These are phyloP conservation scores for Macaria notata DNA, from an alignment of 2,888 invertebrate species.

Conservation along the genomic window DNA sequence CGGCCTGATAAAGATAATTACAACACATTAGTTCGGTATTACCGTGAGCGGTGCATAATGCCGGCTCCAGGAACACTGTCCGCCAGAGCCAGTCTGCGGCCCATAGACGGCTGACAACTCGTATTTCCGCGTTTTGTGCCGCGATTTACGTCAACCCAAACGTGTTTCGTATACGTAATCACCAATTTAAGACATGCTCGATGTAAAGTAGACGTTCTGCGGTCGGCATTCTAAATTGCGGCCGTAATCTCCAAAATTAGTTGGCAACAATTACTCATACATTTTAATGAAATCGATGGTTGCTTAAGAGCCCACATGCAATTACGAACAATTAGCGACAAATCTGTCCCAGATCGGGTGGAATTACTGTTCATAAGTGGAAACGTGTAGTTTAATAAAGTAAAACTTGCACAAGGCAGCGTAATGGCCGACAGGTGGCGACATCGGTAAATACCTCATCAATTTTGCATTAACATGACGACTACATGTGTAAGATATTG, in stretches of 20 bases:
- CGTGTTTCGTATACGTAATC: constrained; percentile 11
- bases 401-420: constrained; percentile 44
- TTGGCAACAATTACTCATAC: not conserved
- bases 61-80: constrained; percentile 2
- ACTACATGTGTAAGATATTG: constrained; percentile 14
- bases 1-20: constrained; percentile 27
- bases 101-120: not conserved
- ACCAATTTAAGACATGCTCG: not conserved
- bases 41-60: constrained; percentile 19
- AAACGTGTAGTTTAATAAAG: constrained; percentile 37
- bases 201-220: not conserved
- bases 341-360: constrained; percentile 45
- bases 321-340: constrained; percentile 51
- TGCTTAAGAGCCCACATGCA: constrained; percentile 33
- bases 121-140: constrained; percentile 7
- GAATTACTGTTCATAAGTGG: constrained; percentile 46
- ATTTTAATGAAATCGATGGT: constrained; percentile 16
- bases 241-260: constrained; percentile 4
- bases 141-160: constrained; percentile 6
- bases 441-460: constrained; percentile 36
- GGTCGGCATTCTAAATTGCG: no score
- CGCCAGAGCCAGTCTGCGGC: not conserved
- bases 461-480: constrained; percentile 41
- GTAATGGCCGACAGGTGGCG: constrained; percentile 20
- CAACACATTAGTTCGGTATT: constrained; percentile 19